Evolutionary conservation across 1,140 invertebrate species (phyloP), one percentile per base, ranked within the genome.

Genomic region (Lucilia sericata): DNA sequence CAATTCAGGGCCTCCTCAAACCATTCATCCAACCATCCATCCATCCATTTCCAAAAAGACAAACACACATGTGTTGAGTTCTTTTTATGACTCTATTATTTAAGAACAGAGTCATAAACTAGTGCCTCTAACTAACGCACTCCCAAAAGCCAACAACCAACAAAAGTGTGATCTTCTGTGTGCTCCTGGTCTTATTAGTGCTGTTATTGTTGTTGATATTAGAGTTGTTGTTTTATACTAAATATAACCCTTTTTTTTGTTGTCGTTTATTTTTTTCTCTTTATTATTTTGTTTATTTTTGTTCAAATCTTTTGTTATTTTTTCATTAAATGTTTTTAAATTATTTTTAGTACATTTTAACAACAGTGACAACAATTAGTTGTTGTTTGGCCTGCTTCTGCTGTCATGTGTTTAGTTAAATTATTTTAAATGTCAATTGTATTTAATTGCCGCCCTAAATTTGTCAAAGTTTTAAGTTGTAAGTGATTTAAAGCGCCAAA

Each of bases 371-470:
- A 74, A 70, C 47, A 80, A 80, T 80, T 49, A 36, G 42, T 47
- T 51, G 49, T 47, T 47, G n/a, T 17, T 19, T 78, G 36, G 14
- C 3, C 74, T 34, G 1, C 12, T n/a, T 36, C 30, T 10, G 12
- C 5, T 12, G 74, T n/a, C 19, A 8, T 75, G 17, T 82, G 55
- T 82, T 82, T 82, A n/a, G 30, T 34, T 82, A 65, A 82, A n/a
- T 65, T 25, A 82, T 82, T 82, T 65, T 5, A 82, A 82, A 60
- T 82, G 81, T 82, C 81, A 82, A 65, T 82, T 82, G 81, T 70
- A 70, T 55, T 55, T 55, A 21, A 70, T 19, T 9, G 65, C 8
- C 60, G 25, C 60, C 34, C 81, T 42, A 60, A 82, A 82, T 82
- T 82, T 82, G 81, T 65, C 81, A 82, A 65, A 36, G 13, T 14